phyloP scores from a whole-genome alignment of 2,888 invertebrate species.

The Cataglyphis livida region DNA sequence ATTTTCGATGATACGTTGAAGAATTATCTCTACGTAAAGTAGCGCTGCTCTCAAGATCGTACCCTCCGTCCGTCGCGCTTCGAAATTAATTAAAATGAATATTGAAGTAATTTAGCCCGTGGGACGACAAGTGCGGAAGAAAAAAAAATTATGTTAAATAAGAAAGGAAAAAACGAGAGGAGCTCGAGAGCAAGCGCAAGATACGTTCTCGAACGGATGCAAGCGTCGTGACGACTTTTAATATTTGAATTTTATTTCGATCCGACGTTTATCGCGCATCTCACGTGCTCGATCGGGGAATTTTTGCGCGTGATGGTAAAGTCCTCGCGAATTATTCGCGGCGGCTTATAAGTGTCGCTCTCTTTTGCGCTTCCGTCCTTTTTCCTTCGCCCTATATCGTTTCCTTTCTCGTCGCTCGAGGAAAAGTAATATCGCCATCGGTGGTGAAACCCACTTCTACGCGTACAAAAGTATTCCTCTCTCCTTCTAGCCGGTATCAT shows the following conservation, averaged over 20 bases:
- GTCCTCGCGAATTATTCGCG: slow-evolving; percentile 25
- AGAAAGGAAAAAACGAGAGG: neutral
- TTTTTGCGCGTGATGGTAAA: slow-evolving; percentile 45
- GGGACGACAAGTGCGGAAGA: neutral
- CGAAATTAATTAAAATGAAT: slow-evolving; percentile 50
- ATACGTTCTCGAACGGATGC: neutral
- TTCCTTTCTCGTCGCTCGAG: slow-evolving; percentile 1
- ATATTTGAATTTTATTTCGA: neutral
- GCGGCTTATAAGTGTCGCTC: slow-evolving; percentile 10
- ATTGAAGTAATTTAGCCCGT: neutral
- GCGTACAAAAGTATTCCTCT: slow-evolving; percentile 7
- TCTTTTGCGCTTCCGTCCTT: neutral
- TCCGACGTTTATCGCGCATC: slow-evolving; percentile 4
- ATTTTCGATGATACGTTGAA: slow-evolving; percentile 25
- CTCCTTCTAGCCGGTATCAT: neutral
- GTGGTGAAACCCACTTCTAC: slow-evolving; percentile 16
- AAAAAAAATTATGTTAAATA: neutral
- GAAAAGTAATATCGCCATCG: slow-evolving; percentile 41
- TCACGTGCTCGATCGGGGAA: slow-evolving; percentile 31
- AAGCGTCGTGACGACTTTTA: slow-evolving; percentile 12
- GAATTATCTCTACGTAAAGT: neutral
- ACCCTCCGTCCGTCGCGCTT: neutral
- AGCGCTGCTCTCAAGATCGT: neutral
- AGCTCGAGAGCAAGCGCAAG: neutral
- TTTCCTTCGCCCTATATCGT: neutral